These are phyloP conservation scores for Meghimatium bilineatum DNA, from an alignment of 2,888 invertebrate species.

Conservation along the genomic window DNA sequence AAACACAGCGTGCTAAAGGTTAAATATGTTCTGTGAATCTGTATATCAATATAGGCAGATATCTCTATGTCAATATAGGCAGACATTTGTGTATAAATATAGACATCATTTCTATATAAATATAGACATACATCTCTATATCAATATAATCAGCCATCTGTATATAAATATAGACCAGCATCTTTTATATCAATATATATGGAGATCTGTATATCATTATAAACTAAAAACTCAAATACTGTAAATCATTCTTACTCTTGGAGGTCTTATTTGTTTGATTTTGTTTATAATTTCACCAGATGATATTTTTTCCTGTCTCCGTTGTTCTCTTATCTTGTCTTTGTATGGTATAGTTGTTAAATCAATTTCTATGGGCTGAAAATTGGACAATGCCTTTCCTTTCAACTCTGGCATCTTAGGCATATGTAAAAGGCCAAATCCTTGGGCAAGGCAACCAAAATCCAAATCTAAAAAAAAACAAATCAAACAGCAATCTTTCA, in stretches of 20 bases:
- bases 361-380: slow-evolving; percentile 83
- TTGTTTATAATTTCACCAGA: slow-evolving; percentile 78
- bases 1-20: too few species aligned
- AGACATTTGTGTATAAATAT: too few species aligned
- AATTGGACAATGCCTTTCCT: slow-evolving; percentile 81
- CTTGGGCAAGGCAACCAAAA: slow-evolving; percentile 87
- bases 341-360: slow-evolving; percentile 85
- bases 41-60: too few species aligned
- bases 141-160: too few species aligned
- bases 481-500: background rate
- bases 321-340: slow-evolving; percentile 87
- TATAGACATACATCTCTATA: too few species aligned
- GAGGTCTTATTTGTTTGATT: slow-evolving; percentile 55
- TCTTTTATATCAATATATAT: too few species aligned
- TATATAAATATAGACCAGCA: too few species aligned
- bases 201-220: too few species aligned
- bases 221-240: too few species aligned
- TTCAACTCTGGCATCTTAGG: slow-evolving; percentile 97
- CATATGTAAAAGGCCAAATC: slow-evolving; percentile 92
- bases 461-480: slow-evolving; percentile 83
- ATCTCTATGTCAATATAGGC: too few species aligned
- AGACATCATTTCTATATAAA: too few species aligned
- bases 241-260: slow-evolving; percentile 54
- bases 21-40: too few species aligned
- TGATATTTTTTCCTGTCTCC: slow-evolving; percentile 86